Evolutionary conservation across 2,113 vertebrate species (phyloP).

Genomic region (Eulemur macaco): DNA sequence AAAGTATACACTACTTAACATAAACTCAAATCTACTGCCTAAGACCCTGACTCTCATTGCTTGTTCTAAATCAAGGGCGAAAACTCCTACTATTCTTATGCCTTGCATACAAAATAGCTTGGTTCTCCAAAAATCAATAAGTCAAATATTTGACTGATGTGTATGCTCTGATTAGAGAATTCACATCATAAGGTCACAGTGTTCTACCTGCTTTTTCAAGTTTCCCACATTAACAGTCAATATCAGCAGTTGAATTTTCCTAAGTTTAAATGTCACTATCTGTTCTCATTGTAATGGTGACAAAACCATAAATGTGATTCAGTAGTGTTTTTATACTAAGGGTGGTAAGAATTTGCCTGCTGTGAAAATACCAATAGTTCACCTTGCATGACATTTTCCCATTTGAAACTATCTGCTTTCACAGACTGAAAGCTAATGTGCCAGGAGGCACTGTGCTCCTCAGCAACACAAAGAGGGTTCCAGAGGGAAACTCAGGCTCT

Average conservation of each 20-base stretch:
- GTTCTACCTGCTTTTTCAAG: constrained; percentile 47
- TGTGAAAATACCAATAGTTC: constrained; percentile 73
- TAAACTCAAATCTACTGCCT: constrained; percentile 28
- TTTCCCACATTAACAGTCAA: constrained; percentile 65
- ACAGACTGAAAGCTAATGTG: constrained; percentile 29
- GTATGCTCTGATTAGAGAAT: constrained; percentile 54
- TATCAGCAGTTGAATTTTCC: constrained; percentile 49
- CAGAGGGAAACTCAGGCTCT: background rate
- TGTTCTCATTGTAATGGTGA: constrained; percentile 65
- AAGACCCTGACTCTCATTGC: constrained; percentile 23
- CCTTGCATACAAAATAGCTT: constrained; percentile 61
- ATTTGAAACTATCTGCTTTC: constrained; percentile 50
- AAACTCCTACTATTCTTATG: constrained; percentile 48
- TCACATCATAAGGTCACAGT: constrained; percentile 56
- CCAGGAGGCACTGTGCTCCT: background rate
- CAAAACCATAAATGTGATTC: constrained; percentile 72
- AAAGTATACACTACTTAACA: background rate
- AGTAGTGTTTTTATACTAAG: constrained; percentile 65
- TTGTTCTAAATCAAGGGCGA: constrained; percentile 55
- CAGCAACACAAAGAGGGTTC: background rate
- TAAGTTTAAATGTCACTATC: constrained; percentile 74
- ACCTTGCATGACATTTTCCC: constrained; percentile 57
- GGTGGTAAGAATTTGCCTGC: constrained; percentile 59
- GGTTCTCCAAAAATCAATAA: constrained; percentile 67
- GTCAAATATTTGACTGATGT: constrained; percentile 68